Percentiles rank a stretch among this genome's conserved stretches.
phyloP scores from a whole-genome alignment of 2,113 vertebrate genomes.

The Toxotes chatareus region DNA sequence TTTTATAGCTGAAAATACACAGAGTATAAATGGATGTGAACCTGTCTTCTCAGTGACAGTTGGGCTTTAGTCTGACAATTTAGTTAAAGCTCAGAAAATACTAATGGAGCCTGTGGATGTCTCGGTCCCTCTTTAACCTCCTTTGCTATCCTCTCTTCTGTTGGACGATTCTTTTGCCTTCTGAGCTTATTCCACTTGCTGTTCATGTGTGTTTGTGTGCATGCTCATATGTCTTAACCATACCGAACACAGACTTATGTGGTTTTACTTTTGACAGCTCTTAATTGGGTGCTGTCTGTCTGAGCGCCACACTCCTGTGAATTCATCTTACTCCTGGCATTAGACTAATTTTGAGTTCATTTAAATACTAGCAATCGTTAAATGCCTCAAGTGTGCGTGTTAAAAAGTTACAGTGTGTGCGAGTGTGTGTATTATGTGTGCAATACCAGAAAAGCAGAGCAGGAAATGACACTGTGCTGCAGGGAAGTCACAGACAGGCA shows the following conservation, averaged over 20 bases:
- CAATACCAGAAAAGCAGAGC: background rate
- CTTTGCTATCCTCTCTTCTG: background rate
- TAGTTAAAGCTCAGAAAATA: background rate
- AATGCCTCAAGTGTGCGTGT: no score
- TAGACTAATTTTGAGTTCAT: no score
- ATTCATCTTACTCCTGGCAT: no score
- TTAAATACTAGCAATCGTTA: no score
- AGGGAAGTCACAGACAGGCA: slow-evolving; percentile 3
- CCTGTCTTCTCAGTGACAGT: background rate
- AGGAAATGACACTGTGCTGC: background rate
- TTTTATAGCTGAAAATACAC: background rate
- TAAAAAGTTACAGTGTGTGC: no score
- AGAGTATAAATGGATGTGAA: background rate
- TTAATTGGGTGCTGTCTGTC: no score
- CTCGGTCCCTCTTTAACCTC: no score
- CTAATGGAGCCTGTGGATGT: background rate
- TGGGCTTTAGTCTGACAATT: background rate
- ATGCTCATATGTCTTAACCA: no score
- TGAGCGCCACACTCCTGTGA: no score
- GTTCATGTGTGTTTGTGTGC: no score
- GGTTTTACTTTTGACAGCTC: no score
- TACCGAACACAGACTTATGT: no score
- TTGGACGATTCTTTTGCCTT: background rate
- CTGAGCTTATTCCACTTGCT: background rate
- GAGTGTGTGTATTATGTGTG: background rate